phyloP scores from a whole-genome alignment of 1,140 invertebrate species.

The Hylaeus anthracinus region DNA sequence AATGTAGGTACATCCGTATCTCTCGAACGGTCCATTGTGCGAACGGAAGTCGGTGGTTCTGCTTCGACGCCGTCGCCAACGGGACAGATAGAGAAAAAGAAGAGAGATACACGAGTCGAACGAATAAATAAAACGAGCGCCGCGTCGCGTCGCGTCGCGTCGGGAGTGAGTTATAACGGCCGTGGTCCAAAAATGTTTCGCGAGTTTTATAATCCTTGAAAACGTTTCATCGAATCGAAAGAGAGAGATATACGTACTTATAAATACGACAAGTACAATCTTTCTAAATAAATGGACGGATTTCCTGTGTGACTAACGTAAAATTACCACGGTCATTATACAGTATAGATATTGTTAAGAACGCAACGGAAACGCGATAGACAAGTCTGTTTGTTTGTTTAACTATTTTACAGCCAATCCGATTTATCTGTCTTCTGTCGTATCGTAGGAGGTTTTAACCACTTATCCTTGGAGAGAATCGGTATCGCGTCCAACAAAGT shows the following conservation, averaged over 20 bases:
- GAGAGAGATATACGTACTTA: constrained; percentile 52
- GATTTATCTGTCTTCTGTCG: too few species aligned
- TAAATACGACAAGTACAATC: constrained; percentile 44
- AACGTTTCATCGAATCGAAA: constrained; percentile 61
- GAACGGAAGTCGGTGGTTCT: constrained; percentile 50
- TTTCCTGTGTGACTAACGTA: constrained; percentile 6
- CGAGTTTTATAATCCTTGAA: constrained; percentile 72
- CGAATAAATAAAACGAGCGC: constrained; percentile 56
- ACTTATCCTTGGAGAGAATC: too few species aligned
- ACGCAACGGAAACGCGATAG: too few species aligned
- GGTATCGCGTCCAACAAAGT: not conserved
- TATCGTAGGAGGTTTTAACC: too few species aligned
- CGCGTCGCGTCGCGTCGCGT: too few species aligned
- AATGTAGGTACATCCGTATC: constrained; percentile 51
- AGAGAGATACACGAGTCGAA: too few species aligned
- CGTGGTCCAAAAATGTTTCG: constrained; percentile 75
- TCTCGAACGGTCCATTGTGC: constrained; percentile 46
- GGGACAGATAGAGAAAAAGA: constrained; percentile 35
- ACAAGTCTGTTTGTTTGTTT: too few species aligned
- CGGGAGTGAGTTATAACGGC: constrained; percentile 71
- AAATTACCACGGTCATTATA: not conserved
- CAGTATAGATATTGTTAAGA: not conserved
- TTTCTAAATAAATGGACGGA: too few species aligned
- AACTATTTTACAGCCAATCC: too few species aligned
- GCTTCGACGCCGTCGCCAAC: not conserved